phyloP scores from a whole-genome alignment of 2,113 vertebrate genomes.

The Callionymus lyra region DNA sequence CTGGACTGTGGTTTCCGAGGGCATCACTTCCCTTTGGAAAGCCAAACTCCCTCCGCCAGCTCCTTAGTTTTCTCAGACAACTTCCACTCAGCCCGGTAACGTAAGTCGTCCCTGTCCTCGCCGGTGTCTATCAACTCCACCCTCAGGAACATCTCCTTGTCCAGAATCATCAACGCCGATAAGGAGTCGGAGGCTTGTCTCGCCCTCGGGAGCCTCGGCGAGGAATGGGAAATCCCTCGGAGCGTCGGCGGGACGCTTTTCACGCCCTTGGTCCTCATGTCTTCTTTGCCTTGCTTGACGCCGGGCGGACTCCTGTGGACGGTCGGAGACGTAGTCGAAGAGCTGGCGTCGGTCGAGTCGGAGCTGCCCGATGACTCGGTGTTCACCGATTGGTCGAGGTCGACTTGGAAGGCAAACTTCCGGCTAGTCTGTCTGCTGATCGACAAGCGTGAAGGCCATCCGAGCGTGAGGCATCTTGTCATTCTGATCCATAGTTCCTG shows the following conservation, averaged over 20 bases:
- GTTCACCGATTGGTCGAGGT: constrained; percentile 27
- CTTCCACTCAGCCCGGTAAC: constrained; percentile 57
- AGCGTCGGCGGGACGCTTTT: constrained; percentile 10
- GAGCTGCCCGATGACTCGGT: constrained; percentile 13
- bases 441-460: constrained; percentile 47
- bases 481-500: constrained; percentile 47
- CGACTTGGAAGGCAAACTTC: constrained; percentile 30
- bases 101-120: constrained; percentile 32
- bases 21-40: constrained; percentile 26
- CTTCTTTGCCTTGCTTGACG: constrained; percentile 19
- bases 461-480: constrained; percentile 48
- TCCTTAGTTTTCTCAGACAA: constrained; percentile 50
- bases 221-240: constrained; percentile 32
- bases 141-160: constrained; percentile 50
- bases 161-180: constrained; percentile 35
- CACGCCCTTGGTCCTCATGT: constrained; percentile 16
- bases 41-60: constrained; percentile 55
- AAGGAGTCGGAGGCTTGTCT: constrained; percentile 21
- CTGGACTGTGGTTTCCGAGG: too few species aligned
- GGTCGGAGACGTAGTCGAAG: constrained; percentile 19
- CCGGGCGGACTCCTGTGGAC: constrained; percentile 10
- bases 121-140: constrained; percentile 49
- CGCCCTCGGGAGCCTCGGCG: constrained; percentile 25
- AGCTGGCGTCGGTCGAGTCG: constrained; percentile 31
- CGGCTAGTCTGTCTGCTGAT: constrained; percentile 30